Conservation (phyloP, 2,113 vertebrate species). For the Lynx canadensis region DNA sequence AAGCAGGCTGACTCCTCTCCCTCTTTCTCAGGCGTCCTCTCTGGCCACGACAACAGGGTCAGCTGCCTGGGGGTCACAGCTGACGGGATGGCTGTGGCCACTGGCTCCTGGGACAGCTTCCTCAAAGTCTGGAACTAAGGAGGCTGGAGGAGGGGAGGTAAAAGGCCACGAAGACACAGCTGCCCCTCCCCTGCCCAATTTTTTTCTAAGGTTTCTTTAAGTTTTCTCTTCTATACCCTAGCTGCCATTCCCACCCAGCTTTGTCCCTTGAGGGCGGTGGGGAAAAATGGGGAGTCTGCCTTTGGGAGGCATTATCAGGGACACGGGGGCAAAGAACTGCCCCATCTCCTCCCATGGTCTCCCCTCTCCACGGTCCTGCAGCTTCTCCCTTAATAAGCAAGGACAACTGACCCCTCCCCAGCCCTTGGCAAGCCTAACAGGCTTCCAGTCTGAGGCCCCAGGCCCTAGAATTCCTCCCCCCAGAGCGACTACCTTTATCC, state of each 20-base stretch:
- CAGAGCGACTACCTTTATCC: neutral
- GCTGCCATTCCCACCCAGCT: neutral
- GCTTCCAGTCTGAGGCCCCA: neutral
- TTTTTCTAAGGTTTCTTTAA: neutral
- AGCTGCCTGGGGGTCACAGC: constrained; percentile 96
- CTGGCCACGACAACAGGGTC: constrained; percentile 98
- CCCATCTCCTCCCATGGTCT: neutral
- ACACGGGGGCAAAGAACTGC: neutral
- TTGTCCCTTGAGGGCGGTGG: neutral
- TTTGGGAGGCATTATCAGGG: constrained; percentile 53
- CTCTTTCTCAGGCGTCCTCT: constrained; percentile 89
- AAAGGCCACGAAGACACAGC: constrained; percentile 11
- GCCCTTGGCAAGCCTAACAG: neutral
- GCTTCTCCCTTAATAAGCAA: neutral
- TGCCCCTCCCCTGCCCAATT: neutral
- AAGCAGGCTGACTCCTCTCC: neutral
- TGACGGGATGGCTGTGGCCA: constrained; percentile 97
- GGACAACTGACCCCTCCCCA: neutral
- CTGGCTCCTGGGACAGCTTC: constrained; percentile 99
- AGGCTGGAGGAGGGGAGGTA: neutral
- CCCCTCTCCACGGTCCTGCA: neutral
- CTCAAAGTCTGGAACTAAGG: constrained; percentile 98
- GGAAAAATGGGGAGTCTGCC: constrained; percentile 25
- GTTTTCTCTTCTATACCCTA: constrained; percentile 4
- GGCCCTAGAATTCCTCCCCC: neutral